Evolutionary conservation across 1,140 invertebrate genomes (phyloP).

Genomic region (Leptinotarsa texana): DNA sequence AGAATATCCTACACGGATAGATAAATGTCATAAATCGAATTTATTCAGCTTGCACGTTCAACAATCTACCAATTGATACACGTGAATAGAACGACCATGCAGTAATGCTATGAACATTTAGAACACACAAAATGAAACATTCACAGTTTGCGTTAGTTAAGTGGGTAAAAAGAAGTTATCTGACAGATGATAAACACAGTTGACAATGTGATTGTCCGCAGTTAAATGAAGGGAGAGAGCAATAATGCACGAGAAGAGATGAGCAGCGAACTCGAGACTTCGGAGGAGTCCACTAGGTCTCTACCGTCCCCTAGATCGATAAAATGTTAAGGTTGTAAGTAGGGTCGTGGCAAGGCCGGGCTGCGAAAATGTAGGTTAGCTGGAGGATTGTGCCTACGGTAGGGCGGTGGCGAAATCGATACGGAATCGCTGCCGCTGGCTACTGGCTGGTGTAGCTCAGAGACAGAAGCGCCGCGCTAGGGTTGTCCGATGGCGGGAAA

Average conservation of each 20-base stretch:
- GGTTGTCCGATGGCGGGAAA: background rate
- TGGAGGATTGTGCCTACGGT: constrained; percentile 17
- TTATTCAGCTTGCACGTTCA: too few species aligned
- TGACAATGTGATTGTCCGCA: background rate
- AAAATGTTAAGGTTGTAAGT: background rate
- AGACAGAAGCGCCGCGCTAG: background rate
- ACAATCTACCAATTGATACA: too few species aligned
- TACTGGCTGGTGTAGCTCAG: background rate
- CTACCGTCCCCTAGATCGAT: constrained; percentile 15
- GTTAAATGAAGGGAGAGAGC: background rate
- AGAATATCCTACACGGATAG: too few species aligned
- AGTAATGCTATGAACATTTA: too few species aligned
- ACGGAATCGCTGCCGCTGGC: constrained; percentile 1
- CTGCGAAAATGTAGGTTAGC: constrained; percentile 26
- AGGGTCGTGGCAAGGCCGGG: background rate
- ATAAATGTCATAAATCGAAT: too few species aligned
- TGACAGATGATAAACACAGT: too few species aligned
- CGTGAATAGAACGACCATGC: too few species aligned
- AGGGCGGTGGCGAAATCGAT: constrained; percentile 27
- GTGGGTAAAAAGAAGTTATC: too few species aligned
- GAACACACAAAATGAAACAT: too few species aligned
- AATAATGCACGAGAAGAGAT: background rate
- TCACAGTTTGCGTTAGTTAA: too few species aligned
- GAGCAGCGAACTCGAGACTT: background rate
- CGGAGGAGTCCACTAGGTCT: constrained; percentile 6